Base-by-base conservation (phyloP, 2,888 invertebrate genomes). In the Liodrosophila aerea region DNA sequence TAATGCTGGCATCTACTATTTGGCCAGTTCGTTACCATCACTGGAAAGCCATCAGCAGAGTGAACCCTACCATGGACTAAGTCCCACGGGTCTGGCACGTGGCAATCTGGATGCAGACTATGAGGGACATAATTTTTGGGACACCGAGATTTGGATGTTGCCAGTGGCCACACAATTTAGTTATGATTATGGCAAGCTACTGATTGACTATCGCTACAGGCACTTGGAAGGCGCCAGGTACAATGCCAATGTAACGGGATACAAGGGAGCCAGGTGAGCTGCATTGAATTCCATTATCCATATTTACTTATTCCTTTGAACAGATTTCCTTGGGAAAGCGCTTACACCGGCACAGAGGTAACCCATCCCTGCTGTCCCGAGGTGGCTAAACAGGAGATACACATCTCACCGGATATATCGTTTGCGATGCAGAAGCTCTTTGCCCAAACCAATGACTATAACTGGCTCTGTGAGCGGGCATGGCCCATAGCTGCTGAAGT, bases 271-370 rank as follows among this genome's bases (percentile, higher is more conserved):
- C 63, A 60, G 76, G 65, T 76, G 8, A 22, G 46, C 22, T 22
- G 22, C 22, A 2, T 5, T 22, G 2, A 22, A 22, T 11, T 4
- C 31, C 0, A 1, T 2, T 29, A n/a, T 1, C 1, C 15, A 1
- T 1, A 15, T 13, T 34, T 16, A 39, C 18, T 4, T 16, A 39
- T 16, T 39, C n/a, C 16, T 4, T 5, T 0, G 0, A 0, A 4
- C 7, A 91, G 92, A 92, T 93, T 90, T 71, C 93, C 93, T 0
- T 93, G 93, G 93, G 93, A 93, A 82, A 93, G 92, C 61, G 93
- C 92, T 0, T 92, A 89, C 76, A 93, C 93, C 0, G 93, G 93
- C 1, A 87, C 90, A 0, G 93, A 93, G 70, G 92, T 91, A 18
- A 92, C 92, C 0, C 92, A 93, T 84, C 92, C 92, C 0, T 92